phyloP scores from a whole-genome alignment of 1,140 invertebrate species.

The Gryllus bimaculatus region DNA sequence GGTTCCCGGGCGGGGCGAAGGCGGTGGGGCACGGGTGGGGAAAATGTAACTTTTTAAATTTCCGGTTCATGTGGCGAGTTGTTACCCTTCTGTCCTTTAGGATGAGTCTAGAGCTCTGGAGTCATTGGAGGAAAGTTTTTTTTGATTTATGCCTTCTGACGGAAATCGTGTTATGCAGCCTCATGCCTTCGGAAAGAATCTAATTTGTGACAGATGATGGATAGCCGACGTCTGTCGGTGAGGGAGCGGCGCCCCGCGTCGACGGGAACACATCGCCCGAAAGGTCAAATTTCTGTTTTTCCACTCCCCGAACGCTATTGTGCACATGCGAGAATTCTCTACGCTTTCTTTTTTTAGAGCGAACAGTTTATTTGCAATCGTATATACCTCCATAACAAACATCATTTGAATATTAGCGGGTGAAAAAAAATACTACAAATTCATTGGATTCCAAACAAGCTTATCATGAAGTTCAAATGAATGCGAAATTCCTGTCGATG shows the following conservation, averaged over 20 bases:
- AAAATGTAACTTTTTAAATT: slow-evolving; percentile 6
- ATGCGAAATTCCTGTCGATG: not conserved
- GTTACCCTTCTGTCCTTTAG: not conserved
- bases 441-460: not conserved
- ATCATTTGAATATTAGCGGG: not conserved
- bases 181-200: not conserved
- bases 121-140: not conserved
- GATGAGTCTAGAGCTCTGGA: not conserved
- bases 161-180: not conserved
- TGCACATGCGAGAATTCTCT: too few species aligned
- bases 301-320: too few species aligned
- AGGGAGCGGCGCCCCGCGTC: not conserved
- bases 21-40: not conserved
- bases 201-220: slow-evolving; percentile 4
- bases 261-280: not conserved
- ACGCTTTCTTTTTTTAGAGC: too few species aligned
- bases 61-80: not conserved
- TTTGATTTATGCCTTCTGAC: not conserved
- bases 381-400: not conserved
- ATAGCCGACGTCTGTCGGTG: not conserved
- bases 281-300: too few species aligned
- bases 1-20: too few species aligned
- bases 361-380: too few species aligned
- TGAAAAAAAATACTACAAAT: not conserved
- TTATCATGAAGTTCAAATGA: not conserved